Evolutionary conservation across 37 sponge, comb jelly and placozoan genomes (phyloP).

Genomic region (Dysidea cf. avara): DNA sequence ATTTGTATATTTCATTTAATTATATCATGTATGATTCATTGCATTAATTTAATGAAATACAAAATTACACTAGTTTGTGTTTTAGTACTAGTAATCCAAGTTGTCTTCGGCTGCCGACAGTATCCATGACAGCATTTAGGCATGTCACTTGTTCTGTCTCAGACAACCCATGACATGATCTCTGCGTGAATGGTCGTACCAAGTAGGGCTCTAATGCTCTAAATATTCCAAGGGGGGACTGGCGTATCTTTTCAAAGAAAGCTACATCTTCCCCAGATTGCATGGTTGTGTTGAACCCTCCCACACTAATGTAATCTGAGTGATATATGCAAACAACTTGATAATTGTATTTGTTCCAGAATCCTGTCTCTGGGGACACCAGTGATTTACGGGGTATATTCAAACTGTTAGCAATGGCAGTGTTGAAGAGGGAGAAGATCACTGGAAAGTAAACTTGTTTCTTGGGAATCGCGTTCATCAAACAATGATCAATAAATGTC

Average conservation of each 20-base stretch:
- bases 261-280: conserved; percentile 4
- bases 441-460: conserved; percentile 48
- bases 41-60: too few species aligned
- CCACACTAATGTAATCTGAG: conserved; percentile 22
- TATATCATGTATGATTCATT: too few species aligned
- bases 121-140: conserved; percentile 40
- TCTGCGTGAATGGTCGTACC: conserved; percentile 8
- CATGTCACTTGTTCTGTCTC: conserved; percentile 16
- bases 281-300: conserved; percentile 18
- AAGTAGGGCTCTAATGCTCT: conserved; percentile 62
- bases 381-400: not conserved
- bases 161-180: conserved; percentile 26
- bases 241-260: conserved; percentile 33
- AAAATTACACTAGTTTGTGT: too few species aligned
- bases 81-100: conserved; percentile 28
- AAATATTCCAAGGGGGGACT: conserved; percentile 30
- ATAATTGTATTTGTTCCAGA: conserved; percentile 54
- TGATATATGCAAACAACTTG: conserved; percentile 45
- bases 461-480: conserved; percentile 26
- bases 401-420: conserved; percentile 10
- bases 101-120: conserved; percentile 52
- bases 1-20: too few species aligned
- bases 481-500: conserved; percentile 43
- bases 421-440: conserved; percentile 57
- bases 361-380: conserved; percentile 44